Evolutionary conservation across 2,888 invertebrate genomes (phyloP), one percentile per base, ranked within the genome.

Genomic region (Clitarchus hookeri): DNA sequence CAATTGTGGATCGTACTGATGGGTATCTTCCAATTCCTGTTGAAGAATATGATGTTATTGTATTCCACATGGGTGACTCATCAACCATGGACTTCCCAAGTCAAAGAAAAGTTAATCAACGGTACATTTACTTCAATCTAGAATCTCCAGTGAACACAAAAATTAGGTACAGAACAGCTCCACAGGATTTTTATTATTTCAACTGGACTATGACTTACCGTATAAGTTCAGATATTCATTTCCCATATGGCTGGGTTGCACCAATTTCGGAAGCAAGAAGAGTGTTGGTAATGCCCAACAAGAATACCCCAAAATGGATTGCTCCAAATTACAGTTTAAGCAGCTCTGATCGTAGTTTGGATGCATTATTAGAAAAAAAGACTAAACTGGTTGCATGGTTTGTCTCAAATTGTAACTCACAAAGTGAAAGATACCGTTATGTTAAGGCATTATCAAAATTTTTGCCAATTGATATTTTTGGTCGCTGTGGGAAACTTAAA

Each of bases 391-490:
- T 65, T 26, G 92, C 92, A 8, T 94, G 94, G 94, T 92, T 94
- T 88, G 93, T 93, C 11, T 95, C 95, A 0, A 94, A 95, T 88
- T 95, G 95, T 85, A 91, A 92, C 0, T 90, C 92, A 0, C 90
- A 90, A 13, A 93, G 93, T 86, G 89, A 91, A 6, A 91, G 95
- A 88, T 93, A 93, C 92, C 88, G 91, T 0, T 94, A 94, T 88
- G 91, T 94, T 19, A 90, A 90, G 83, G 92, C 93, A 88, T 90
- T 97, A 36, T 91, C 93, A 84, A 92, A 94, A 87, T 90, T 94
- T 89, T 93, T 97, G 0, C 89, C 91, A 4, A 92, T 95, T 19
- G 95, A 95, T 89, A 92, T 95, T 27, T 95, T 92, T 89, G 95
- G 95, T 26, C 89, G 89, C 0, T 96, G 95, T 90, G 95, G 95